Base-by-base conservation (phyloP, 2,113 vertebrate species). In the Verasper variegatus region DNA sequence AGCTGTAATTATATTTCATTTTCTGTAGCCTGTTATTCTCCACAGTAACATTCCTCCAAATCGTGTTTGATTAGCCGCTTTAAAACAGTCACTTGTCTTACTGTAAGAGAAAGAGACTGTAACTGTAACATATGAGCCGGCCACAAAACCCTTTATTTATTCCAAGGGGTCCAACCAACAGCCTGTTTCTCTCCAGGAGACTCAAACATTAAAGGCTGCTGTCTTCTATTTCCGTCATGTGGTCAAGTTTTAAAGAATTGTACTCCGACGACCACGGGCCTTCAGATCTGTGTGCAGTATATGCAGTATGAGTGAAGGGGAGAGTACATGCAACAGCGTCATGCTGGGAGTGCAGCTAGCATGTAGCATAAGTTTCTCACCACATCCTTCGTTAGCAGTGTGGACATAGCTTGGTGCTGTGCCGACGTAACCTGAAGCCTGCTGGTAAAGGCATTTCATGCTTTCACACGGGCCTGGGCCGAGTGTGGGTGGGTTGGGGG, bases 401-500 rank as follows among this genome's bases (percentile, higher is more conserved):
- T 82, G 79, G 83, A 85, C 88, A 90, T 86, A 88, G 83, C 79
- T 90, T 86, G 83, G 76, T 82, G 80, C 87, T 67, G 67, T 76
- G 90, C 88, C 90, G 83, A 18, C 71, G 93, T 90, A 94, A 94
- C 90, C 80, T 65, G 92, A 95, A 59, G 88, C 93, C 70, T 42
- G 62, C 83, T 81, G 83, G 82, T 85, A 88, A 90, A 80, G 87
- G 78, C 84, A 86, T 88, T 90, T 84, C 85, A 87, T 90, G 85
- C 87, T 89, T 91, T 91, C 79, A 88, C 88, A 86, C 80, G 71
- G 83, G 82, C 61, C 58, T 15, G 45, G 67, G 47, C 67, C 70
- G 54, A 64, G 64, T 60, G 56, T 79, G 65, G 62, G 56, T 66
- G 81, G 67, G 47, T 54, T 6, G 42, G 47, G 54, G 35, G 26